phyloP scores from a whole-genome alignment of 2,113 vertebrate genomes.

The Deroptyus accipitrinus region DNA sequence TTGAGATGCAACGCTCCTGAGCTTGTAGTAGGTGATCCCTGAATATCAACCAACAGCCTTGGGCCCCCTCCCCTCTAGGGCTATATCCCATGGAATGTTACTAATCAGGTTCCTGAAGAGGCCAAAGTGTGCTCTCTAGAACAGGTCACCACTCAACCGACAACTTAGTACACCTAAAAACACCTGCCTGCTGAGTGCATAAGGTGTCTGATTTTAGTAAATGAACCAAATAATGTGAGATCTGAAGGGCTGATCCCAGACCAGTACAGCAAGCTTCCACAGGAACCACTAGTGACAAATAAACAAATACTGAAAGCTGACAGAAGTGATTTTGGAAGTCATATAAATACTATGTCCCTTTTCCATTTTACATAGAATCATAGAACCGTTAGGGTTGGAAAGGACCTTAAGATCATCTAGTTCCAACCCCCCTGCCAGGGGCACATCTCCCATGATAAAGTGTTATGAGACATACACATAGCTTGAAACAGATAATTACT shows the following conservation, averaged over 20 bases:
- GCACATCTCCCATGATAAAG: slow-evolving; percentile 15
- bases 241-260: neutral
- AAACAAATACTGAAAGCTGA: neutral
- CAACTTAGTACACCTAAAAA: neutral
- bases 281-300: neutral
- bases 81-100: no score
- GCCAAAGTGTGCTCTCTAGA: neutral
- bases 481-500: slow-evolving; percentile 36
- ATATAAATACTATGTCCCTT: slow-evolving; percentile 14
- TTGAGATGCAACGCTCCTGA: no score
- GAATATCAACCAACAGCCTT: no score
- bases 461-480: neutral
- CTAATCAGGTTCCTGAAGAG: no score
- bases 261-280: neutral
- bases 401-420: no score
- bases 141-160: accelerated
- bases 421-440: no score
- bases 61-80: no score
- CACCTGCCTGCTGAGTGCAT: neutral
- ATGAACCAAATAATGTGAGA: neutral
- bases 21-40: no score
- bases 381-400: no score
- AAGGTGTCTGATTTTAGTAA: neutral
- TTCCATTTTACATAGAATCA: neutral
- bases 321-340: neutral